A percentile compares a stretch with the other conserved stretches of the same genome.
Conservation (phyloP, 2,888 invertebrate genomes). For the Conus canariensis region DNA sequence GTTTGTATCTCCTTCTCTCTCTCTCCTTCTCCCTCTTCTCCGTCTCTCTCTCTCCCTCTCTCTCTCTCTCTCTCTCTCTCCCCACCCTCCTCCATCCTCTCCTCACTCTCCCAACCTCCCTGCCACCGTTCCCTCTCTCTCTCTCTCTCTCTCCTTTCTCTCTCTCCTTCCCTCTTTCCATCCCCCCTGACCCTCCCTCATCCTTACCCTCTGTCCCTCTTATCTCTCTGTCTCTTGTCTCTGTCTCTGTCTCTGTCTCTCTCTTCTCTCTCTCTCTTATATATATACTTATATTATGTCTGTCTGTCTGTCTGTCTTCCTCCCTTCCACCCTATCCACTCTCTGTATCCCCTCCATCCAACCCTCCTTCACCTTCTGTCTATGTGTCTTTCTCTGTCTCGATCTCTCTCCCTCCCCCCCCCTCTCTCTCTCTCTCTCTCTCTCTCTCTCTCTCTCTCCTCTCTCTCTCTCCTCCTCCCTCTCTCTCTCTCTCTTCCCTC, state of each 20-base stretch:
- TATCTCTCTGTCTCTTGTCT: background rate
- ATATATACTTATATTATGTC: background rate
- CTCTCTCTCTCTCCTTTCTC: background rate
- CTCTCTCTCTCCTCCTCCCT: too few species aligned
- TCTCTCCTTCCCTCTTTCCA: background rate
- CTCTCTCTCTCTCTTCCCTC: too few species aligned
- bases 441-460: too few species aligned
- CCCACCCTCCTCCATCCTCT: accelerated
- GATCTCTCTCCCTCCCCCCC: too few species aligned
- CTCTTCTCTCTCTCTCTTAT: background rate
- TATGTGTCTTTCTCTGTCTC: background rate
- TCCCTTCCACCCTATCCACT: background rate
- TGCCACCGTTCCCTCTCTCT: background rate
- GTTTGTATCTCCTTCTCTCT: too few species aligned
- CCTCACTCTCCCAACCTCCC: background rate
- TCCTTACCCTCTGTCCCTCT: accelerated
- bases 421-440: too few species aligned
- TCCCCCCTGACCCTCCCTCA: accelerated
- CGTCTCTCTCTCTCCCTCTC: too few species aligned
- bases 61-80: too few species aligned
- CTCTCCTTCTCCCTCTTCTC: too few species aligned
- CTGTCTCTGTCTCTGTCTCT: background rate
- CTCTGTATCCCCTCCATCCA: too few species aligned
- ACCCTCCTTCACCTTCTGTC: background rate
- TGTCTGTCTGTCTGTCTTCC: background rate